phyloP scores from a whole-genome alignment of 2,113 vertebrate species.

The Cyphomyrus plagiostoma region DNA sequence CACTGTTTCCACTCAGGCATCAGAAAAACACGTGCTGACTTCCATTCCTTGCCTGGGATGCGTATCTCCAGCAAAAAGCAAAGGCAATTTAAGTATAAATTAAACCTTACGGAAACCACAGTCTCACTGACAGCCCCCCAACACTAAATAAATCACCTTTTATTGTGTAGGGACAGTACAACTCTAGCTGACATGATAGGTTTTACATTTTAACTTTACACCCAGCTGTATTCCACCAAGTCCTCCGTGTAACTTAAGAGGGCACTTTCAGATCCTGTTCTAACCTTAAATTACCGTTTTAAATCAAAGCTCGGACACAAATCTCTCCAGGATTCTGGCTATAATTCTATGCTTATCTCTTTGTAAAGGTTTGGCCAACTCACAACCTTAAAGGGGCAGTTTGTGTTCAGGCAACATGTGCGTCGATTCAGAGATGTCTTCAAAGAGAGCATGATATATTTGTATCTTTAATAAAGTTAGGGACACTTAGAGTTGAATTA shows the following conservation, averaged over 20 bases:
- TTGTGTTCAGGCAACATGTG: not conserved
- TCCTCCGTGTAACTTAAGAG: conserved; percentile 22
- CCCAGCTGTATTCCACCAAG: conserved; percentile 19
- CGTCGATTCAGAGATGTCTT: not conserved
- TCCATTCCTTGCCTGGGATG: not conserved
- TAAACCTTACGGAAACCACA: conserved; percentile 38
- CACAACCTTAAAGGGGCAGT: not conserved
- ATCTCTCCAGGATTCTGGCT: conserved; percentile 16
- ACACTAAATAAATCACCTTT: conserved; percentile 51
- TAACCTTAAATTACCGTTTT: conserved; percentile 26
- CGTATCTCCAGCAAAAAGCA: not conserved
- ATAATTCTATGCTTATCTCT: conserved; percentile 22
- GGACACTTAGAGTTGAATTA: not conserved
- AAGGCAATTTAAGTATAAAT: conserved; percentile 45
- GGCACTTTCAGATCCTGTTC: conserved; percentile 22
- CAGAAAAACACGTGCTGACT: not conserved
- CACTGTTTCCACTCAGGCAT: not conserved
- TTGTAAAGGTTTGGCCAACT: conserved; percentile 4
- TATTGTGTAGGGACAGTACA: conserved; percentile 35
- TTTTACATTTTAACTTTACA: conserved; percentile 44
- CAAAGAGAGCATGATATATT: not conserved
- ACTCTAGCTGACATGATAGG: conserved; percentile 38
- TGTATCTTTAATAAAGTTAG: not conserved
- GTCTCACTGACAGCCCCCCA: conserved; percentile 39
- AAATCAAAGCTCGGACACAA: conserved; percentile 20